Conservation (phyloP, 2,797 vertebrate genomes). For the Loris lydekkerianus region DNA sequence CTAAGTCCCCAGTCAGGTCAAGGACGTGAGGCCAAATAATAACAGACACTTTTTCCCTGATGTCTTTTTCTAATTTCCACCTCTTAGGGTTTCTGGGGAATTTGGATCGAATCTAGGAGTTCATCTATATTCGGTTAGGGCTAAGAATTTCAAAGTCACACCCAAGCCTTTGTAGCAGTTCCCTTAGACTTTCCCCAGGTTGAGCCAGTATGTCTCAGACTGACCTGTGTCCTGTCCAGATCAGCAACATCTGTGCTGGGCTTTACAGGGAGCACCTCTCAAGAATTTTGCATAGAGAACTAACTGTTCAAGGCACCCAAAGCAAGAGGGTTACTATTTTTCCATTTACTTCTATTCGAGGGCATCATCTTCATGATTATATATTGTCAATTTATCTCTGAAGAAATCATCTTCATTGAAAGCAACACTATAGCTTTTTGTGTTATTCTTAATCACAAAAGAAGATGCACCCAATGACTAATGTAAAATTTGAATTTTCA, state of each 20-base stretch:
- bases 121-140: background rate
- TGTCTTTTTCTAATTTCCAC: background rate
- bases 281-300: background rate
- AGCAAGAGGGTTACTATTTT: background rate
- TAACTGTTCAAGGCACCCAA: background rate
- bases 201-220: background rate
- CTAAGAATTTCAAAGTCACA: constrained; percentile 22
- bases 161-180: background rate
- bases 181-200: background rate
- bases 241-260: background rate
- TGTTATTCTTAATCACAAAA: constrained; percentile 1
- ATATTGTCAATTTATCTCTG: background rate
- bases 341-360: background rate
- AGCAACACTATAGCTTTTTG: background rate
- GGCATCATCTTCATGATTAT: background rate
- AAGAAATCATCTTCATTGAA: background rate
- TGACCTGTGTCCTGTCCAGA: background rate
- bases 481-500: background rate
- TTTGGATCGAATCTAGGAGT: background rate
- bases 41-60: background rate
- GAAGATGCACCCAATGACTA: background rate
- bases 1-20: background rate
- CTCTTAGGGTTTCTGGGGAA: background rate
- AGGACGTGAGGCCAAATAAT: background rate
- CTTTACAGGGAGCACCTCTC: background rate